Evolutionary conservation across 2,888 invertebrate genomes (phyloP).

Genomic region (Polydrusus pterygomalis): DNA sequence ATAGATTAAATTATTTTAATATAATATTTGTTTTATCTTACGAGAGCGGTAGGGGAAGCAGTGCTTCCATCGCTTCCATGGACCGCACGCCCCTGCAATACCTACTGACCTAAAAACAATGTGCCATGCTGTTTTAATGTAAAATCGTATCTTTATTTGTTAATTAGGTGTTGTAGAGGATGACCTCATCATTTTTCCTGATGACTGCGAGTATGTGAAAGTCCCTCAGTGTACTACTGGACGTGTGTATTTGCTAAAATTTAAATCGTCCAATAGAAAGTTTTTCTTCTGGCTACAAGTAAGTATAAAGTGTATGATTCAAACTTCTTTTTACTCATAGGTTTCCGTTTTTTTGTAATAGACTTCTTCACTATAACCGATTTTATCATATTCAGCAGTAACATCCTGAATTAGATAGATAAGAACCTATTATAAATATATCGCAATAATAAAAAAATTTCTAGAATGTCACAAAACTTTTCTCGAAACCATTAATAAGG

Average conservation of each 20-base stretch:
- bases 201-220: slow-evolving; percentile 97
- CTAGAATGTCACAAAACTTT: too few species aligned
- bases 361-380: too few species aligned
- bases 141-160: not conserved
- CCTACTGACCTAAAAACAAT: too few species aligned
- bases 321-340: too few species aligned
- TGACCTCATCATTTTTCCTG: slow-evolving; percentile 98
- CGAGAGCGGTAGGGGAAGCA: not conserved
- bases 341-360: not conserved
- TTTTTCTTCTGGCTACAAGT: slow-evolving; percentile 99
- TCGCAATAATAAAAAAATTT: too few species aligned
- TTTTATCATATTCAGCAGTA: too few species aligned
- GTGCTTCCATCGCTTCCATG: not conserved
- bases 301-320: slow-evolving; percentile 55
- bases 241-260: slow-evolving; percentile 95
- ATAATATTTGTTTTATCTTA: too few species aligned
- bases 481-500: too few species aligned
- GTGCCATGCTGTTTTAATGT: not conserved
- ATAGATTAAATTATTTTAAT: too few species aligned
- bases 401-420: too few species aligned
- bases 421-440: too few species aligned
- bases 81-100: not conserved
- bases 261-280: slow-evolving; percentile 94
- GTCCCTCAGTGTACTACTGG: slow-evolving; percentile 97
- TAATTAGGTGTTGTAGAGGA: slow-evolving; percentile 90